Percentiles rank a stretch among this genome's conserved stretches.
Conservation (phyloP, 2,888 invertebrate species). For the Proisotoma minuta region DNA sequence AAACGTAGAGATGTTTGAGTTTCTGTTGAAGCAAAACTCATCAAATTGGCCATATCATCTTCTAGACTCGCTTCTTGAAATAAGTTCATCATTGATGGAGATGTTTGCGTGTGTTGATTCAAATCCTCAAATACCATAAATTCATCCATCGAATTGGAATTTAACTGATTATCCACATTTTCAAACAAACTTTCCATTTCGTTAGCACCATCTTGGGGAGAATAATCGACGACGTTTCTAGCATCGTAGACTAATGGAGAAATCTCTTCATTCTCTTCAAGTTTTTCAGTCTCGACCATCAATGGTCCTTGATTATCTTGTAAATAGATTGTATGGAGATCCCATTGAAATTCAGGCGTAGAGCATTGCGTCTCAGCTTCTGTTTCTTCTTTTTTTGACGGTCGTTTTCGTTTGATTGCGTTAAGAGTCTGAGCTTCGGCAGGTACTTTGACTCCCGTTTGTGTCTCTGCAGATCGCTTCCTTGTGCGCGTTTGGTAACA, state of each 20-base stretch:
- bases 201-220: no score
- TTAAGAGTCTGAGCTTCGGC: slow-evolving; percentile 35
- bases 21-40: slow-evolving; percentile 26
- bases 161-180: no score
- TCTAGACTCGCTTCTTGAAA: slow-evolving; percentile 13
- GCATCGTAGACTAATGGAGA: no score
- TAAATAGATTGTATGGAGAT: no score
- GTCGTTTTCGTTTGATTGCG: slow-evolving; percentile 30
- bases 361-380: slow-evolving; percentile 31
- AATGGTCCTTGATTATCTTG: no score
- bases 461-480: slow-evolving; percentile 33
- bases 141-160: no score
- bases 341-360: no score
- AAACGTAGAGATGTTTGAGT: slow-evolving; percentile 38
- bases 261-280: no score
- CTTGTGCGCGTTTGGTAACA: slow-evolving; percentile 4
- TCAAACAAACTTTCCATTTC: no score
- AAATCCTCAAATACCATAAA: slow-evolving; percentile 29
- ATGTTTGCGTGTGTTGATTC: slow-evolving; percentile 35
- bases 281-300: no score
- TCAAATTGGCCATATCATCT: slow-evolving; percentile 10
- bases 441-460: slow-evolving; percentile 31
- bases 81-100: background rate
- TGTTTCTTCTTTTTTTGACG: slow-evolving; percentile 28
- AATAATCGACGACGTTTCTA: no score